Conservation (phyloP, 2,888 invertebrate species). For the Scrobipalpa atriplicella region DNA sequence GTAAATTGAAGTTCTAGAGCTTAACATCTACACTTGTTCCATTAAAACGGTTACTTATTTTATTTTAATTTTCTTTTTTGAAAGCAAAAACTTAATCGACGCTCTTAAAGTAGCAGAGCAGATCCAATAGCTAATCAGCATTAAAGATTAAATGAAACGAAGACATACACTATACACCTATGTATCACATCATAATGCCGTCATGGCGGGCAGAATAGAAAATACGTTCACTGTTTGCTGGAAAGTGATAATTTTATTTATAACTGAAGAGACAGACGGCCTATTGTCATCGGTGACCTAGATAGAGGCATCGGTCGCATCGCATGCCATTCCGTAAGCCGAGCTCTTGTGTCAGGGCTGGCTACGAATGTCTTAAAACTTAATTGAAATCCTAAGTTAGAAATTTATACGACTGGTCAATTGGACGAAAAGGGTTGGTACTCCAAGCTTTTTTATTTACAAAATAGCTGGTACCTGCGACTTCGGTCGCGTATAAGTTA, state of each 20-base stretch:
- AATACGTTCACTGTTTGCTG: constrained; percentile 9
- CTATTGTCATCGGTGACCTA: constrained; percentile 59
- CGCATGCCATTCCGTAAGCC: constrained; percentile 29
- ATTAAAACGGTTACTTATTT: too few species aligned
- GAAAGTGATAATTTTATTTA: constrained; percentile 31
- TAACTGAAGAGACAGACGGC: constrained; percentile 44
- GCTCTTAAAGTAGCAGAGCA: too few species aligned
- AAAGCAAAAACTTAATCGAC: too few species aligned
- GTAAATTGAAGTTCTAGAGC: too few species aligned
- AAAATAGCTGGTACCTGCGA: too few species aligned
- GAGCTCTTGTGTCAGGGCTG: neutral
- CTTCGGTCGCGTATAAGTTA: neutral
- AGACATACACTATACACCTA: neutral
- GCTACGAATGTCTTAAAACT: neutral
- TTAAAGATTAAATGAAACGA: neutral
- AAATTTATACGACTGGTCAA: too few species aligned
- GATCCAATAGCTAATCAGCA: neutral
- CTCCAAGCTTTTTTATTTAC: too few species aligned
- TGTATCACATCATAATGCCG: neutral
- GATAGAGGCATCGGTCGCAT: constrained; percentile 36
- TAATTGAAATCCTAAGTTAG: neutral
- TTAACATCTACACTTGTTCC: too few species aligned
- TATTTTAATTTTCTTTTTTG: too few species aligned
- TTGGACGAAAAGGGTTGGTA: too few species aligned
- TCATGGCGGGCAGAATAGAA: constrained; percentile 8